Conservation (phyloP, 2,888 invertebrate genomes). For the Melolontha melolontha region DNA sequence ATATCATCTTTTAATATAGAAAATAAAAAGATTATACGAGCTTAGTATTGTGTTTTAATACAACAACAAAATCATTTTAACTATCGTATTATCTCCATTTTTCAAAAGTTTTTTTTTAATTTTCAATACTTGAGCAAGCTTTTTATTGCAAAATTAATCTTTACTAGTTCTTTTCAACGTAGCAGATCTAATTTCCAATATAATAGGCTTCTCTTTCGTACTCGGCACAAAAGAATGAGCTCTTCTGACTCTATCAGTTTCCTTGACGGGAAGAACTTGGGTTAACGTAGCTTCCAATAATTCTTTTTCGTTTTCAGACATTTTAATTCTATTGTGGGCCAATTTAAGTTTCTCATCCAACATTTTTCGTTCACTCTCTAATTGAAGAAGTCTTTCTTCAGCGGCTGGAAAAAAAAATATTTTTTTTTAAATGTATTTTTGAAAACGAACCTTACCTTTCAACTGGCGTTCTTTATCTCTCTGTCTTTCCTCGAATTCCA, state of each 20-base stretch:
- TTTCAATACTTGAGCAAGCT: too few species aligned
- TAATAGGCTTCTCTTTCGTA: constrained; percentile 69
- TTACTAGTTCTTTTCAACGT: constrained; percentile 57
- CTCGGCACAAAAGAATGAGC: constrained; percentile 79
- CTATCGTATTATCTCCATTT: too few species aligned
- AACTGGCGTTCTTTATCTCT: constrained; percentile 78
- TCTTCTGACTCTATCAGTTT: constrained; percentile 73
- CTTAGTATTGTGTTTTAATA: too few species aligned
- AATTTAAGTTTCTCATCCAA: constrained; percentile 78
- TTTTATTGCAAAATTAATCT: constrained; percentile 30
- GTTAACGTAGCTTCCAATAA: constrained; percentile 70
- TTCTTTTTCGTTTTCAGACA: constrained; percentile 75
- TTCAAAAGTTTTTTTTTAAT: too few species aligned
- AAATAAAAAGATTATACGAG: too few species aligned
- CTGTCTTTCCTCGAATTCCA: constrained; percentile 79
- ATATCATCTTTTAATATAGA: too few species aligned
- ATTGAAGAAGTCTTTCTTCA: constrained; percentile 74
- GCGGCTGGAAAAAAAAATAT: constrained; percentile 70
- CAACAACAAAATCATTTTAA: too few species aligned
- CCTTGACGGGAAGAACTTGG: constrained; percentile 69
- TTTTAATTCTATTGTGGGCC: constrained; percentile 76
- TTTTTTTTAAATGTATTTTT: too few species aligned
- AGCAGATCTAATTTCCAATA: constrained; percentile 62
- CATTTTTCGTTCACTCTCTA: constrained; percentile 78
- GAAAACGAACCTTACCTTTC: constrained; percentile 67